Base-by-base conservation (phyloP, 2,113 vertebrate species). In the Onychostruthus taczanowskii region DNA sequence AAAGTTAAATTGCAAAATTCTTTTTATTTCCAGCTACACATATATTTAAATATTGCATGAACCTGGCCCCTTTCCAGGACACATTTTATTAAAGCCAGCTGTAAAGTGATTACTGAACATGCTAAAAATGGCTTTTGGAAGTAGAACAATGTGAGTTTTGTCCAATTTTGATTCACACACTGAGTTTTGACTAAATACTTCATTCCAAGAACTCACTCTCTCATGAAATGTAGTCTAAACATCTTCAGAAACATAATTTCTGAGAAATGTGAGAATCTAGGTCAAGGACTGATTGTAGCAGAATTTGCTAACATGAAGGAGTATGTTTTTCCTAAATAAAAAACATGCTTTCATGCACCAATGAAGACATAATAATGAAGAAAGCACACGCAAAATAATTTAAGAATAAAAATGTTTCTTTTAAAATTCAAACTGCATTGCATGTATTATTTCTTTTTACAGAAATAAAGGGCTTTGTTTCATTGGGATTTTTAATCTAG, bases 181-280 rank as follows among this genome's bases (percentile, higher is more conserved):
- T 78, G 63, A 94, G 72, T 28, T 84, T 84, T 81, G 72, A 93
- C 59, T 80, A 90, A 85, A 86, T 75, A 75, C 23, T 21, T 44
- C 27, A 58, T 90, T 96, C 76, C 53, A 90, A 59, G 76, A 89
- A 90, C 12, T 94, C 35, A 20, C 3, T 91, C 13, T 68, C 10
- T 35, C 94, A 74, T 63, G 55, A 79, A 90, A 82, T 52, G 27
- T 43, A 84, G 50, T 84, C 66, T 90, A 49, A 84, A 93, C 35
- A 79, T 66, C 33, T 93, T 86, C 61, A 93, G 50, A 84, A 84
- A 77, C 15, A 41, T 56, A 43, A 84, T 83, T 95, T 95, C 58
- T 87, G 70, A 91, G 78, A 96, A 84, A 56, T 92, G 52, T 31
- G 31, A 23, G 37, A 93, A 95, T 95, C 85, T 93, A 93, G 94